Conservation (phyloP, 2,797 vertebrate genomes). For the Eremophila alpestris region DNA sequence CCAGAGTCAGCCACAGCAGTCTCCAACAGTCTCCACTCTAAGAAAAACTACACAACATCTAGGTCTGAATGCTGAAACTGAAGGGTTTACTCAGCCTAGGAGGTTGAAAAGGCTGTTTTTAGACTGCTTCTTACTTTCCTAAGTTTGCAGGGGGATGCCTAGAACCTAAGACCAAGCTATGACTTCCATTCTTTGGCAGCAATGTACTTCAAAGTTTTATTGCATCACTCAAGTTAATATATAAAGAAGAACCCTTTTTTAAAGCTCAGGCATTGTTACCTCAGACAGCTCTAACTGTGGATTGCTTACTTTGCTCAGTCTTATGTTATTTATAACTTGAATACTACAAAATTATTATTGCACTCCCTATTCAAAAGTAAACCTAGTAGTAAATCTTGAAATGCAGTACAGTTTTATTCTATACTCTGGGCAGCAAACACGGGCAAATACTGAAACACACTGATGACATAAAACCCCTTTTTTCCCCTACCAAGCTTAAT, state of each 20-base stretch:
- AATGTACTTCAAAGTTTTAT: not conserved
- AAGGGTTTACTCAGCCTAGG: not conserved
- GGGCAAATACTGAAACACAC: not conserved
- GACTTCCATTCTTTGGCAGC: not conserved
- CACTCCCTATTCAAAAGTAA: not conserved
- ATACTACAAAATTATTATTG: not conserved
- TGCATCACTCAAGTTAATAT: not conserved
- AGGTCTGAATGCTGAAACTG: not conserved
- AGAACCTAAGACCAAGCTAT: rapidly evolving
- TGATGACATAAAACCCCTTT: rapidly evolving
- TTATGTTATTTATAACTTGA: not conserved
- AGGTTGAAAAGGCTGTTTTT: not conserved
- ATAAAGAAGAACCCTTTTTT: not conserved
- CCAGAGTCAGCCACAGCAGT: not conserved
- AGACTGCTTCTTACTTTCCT: not conserved
- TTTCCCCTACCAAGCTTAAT: not conserved
- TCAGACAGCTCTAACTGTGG: not conserved
- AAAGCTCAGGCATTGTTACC: not conserved
- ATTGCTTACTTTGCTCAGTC: not conserved
- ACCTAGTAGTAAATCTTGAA: not conserved
- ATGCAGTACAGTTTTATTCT: not conserved
- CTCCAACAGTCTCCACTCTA: not conserved
- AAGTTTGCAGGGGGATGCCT: not conserved
- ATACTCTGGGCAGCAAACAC: not conserved
- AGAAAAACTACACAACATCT: not conserved